These are phyloP conservation scores for Drosophila koepferae DNA, from an alignment of 2,888 invertebrate genomes.

Conservation along the genomic window DNA sequence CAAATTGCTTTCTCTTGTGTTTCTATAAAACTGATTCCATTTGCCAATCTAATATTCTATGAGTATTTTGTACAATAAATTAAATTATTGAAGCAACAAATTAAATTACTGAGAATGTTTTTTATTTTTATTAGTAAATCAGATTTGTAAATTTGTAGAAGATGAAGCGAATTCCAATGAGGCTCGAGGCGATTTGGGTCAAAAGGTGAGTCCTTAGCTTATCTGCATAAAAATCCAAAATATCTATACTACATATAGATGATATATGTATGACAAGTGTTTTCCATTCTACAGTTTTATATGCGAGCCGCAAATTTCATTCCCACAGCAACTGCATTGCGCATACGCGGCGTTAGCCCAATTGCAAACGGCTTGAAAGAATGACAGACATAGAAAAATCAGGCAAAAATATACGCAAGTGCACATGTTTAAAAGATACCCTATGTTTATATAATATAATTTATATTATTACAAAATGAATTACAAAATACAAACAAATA, in stretches of 20 bases:
- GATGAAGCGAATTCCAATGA: too few species aligned
- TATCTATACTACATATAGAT: too few species aligned
- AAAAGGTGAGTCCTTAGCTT: too few species aligned
- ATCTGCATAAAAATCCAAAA: too few species aligned
- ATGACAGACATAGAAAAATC: conserved; percentile 16
- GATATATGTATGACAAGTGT: too few species aligned
- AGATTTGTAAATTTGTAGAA: too few species aligned
- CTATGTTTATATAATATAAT: too few species aligned
- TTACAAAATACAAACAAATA: too few species aligned
- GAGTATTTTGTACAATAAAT: conserved; percentile 26
- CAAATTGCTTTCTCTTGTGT: neutral
- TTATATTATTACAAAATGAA: too few species aligned
- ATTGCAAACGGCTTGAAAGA: conserved; percentile 32
- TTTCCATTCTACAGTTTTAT: neutral
- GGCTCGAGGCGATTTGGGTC: too few species aligned
- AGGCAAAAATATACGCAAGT: neutral
- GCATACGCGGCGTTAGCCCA: conserved; percentile 54
- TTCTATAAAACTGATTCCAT: neutral
- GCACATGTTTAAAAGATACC: neutral
- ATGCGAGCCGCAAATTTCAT: conserved; percentile 10
- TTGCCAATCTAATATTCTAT: neutral
- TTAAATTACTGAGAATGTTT: neutral
- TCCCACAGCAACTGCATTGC: conserved; percentile 49
- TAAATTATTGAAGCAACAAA: conserved; percentile 9
- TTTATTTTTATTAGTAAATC: too few species aligned